These are phyloP conservation scores for Parnassius apollo DNA, from an alignment of 2,888 invertebrate species.

Conservation along the genomic window DNA sequence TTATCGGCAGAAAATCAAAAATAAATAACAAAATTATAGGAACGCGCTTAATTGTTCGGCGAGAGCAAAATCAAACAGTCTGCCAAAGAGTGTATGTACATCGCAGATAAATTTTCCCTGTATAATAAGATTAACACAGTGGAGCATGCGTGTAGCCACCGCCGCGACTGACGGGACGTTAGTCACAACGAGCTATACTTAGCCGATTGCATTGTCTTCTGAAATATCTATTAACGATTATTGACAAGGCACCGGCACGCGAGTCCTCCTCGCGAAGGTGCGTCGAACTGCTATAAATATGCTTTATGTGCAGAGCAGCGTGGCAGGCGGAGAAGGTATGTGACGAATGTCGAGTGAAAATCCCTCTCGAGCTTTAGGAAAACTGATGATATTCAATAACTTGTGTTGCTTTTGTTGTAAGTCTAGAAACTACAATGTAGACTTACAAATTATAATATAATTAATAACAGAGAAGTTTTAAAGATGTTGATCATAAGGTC, in stretches of 20 bases:
- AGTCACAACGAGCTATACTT: slow-evolving; percentile 75
- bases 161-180: slow-evolving; percentile 63
- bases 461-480: too few relatives aligned
- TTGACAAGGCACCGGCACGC: slow-evolving; percentile 81
- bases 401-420: slow-evolving; percentile 15
- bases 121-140: slow-evolving; percentile 77
- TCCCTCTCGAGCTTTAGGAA: slow-evolving; percentile 22
- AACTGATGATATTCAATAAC: neutral
- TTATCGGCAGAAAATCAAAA: neutral
- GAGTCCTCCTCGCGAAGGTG: slow-evolving; percentile 74
- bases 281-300: slow-evolving; percentile 79
- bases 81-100: slow-evolving; percentile 68
- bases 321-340: slow-evolving; percentile 54
- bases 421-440: neutral
- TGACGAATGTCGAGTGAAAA: slow-evolving; percentile 36
- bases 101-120: slow-evolving; percentile 70
- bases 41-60: slow-evolving; percentile 29
- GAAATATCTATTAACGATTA: slow-evolving; percentile 81
- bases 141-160: slow-evolving; percentile 58
- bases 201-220: slow-evolving; percentile 80
- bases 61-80: slow-evolving; percentile 54
- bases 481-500: too few relatives aligned
- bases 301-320: slow-evolving; percentile 68
- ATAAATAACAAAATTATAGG: slow-evolving; percentile 3
- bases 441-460: neutral